Conservation (phyloP, 2,113 vertebrate genomes). For the Pristiophorus japonicus region DNA sequence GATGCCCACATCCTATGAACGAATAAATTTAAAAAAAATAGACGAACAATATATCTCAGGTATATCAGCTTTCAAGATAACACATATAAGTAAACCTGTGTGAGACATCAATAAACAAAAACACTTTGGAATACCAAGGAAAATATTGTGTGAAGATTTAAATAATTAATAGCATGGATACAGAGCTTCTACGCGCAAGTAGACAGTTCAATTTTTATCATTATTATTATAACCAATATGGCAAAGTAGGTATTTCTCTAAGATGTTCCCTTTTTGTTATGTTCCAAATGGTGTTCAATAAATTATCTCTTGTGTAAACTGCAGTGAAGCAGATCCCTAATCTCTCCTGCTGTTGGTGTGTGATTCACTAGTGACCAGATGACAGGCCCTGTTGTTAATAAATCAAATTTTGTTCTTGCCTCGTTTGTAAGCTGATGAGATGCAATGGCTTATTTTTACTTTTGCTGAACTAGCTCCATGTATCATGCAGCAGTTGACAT, state of each 20-base stretch:
- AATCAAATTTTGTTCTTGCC: conserved; percentile 42
- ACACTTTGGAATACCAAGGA: not conserved
- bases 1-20: too few relatives aligned
- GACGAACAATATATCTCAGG: not conserved
- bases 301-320: conserved; percentile 38
- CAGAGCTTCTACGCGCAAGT: not conserved
- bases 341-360: conserved; percentile 42
- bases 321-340: conserved; percentile 40
- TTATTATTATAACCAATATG: not conserved
- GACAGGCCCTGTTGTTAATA: conserved; percentile 40
- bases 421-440: conserved; percentile 34
- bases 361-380: conserved; percentile 43
- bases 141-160: not conserved
- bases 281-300: conserved; percentile 38
- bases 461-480: not conserved
- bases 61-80: not conserved
- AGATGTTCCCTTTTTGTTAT: not conserved
- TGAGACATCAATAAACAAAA: not conserved
- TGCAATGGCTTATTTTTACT: conserved; percentile 30
- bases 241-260: too few relatives aligned
- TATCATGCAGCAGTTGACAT: conserved; percentile 27
- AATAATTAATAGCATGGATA: not conserved
- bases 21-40: too few relatives aligned
- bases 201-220: not conserved
- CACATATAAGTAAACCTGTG: not conserved